These are phyloP conservation scores for Perca fluviatilis DNA, from an alignment of 2,113 vertebrate species.

Conservation along the genomic window DNA sequence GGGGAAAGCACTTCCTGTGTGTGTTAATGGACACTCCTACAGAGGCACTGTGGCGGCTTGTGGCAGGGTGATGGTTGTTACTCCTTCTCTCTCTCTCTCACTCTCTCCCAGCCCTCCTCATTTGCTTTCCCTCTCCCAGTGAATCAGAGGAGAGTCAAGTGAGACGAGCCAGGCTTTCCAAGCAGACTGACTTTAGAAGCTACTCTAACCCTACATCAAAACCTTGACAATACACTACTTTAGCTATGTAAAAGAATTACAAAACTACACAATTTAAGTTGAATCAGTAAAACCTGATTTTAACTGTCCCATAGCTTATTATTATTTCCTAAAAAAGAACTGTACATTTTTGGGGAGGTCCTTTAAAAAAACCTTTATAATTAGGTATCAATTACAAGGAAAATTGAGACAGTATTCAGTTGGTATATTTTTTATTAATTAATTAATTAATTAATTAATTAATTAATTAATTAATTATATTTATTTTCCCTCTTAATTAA, in stretches of 20 bases:
- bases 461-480: slow-evolving; percentile 1
- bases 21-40: slow-evolving; percentile 81
- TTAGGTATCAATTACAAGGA: neutral
- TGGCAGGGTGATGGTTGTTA: slow-evolving; percentile 66
- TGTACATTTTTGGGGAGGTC: neutral
- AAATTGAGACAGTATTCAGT: neutral
- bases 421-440: neutral
- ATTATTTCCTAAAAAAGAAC: neutral
- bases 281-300: neutral
- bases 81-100: slow-evolving; percentile 46
- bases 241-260: neutral
- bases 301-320: neutral
- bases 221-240: neutral
- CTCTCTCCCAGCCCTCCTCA: slow-evolving; percentile 19
- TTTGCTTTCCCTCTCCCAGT: slow-evolving; percentile 68
- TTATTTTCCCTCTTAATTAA: too few species aligned
- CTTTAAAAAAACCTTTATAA: neutral
- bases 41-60: slow-evolving; percentile 71
- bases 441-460: slow-evolving; percentile 9
- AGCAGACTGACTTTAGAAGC: slow-evolving; percentile 15
- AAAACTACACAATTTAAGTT: neutral
- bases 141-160: slow-evolving; percentile 64
- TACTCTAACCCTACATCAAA: slow-evolving; percentile 20
- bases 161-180: slow-evolving; percentile 59
- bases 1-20: slow-evolving; percentile 79